These are phyloP conservation scores for Argyresthia albistria DNA, from an alignment of 2,888 invertebrate genomes.

Conservation along the genomic window DNA sequence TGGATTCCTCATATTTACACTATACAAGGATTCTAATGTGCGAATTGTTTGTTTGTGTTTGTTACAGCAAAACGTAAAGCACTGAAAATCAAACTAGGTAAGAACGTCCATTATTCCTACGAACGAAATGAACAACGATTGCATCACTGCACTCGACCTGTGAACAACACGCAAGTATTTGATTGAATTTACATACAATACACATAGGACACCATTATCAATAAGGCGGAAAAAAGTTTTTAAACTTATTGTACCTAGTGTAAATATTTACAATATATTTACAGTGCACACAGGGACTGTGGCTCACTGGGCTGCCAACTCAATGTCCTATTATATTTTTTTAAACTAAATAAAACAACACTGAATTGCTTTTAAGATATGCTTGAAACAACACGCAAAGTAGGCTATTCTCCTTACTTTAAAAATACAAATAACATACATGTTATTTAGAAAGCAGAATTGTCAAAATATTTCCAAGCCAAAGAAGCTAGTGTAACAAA, in stretches of 20 bases:
- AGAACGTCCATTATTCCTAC: background rate
- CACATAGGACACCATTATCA: conserved; percentile 26
- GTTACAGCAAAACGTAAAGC: conserved; percentile 52
- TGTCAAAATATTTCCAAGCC: too few relatives aligned
- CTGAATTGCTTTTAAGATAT: conserved; percentile 49
- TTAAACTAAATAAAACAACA: conserved; percentile 8
- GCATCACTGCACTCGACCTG: conserved; percentile 17
- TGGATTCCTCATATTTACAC: conserved; percentile 68
- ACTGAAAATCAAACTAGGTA: conserved; percentile 50
- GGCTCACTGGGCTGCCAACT: conserved; percentile 36
- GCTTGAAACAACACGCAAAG: conserved; percentile 28
- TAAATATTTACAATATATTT: conserved; percentile 45
- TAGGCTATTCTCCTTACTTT: background rate
- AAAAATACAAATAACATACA: too few relatives aligned
- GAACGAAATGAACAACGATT: conserved; percentile 4
- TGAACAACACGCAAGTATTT: conserved; percentile 14
- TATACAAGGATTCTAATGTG: conserved; percentile 16
- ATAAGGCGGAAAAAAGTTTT: conserved; percentile 55
- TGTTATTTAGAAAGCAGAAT: too few relatives aligned
- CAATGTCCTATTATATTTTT: conserved; percentile 43
- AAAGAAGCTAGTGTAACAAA: too few relatives aligned
- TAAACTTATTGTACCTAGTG: conserved; percentile 14
- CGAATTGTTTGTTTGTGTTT: conserved; percentile 6
- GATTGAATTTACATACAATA: background rate
- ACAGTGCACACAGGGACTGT: conserved; percentile 64